Base-by-base conservation (phyloP, 2,888 invertebrate genomes). In the Eumerus sabulonum region DNA sequence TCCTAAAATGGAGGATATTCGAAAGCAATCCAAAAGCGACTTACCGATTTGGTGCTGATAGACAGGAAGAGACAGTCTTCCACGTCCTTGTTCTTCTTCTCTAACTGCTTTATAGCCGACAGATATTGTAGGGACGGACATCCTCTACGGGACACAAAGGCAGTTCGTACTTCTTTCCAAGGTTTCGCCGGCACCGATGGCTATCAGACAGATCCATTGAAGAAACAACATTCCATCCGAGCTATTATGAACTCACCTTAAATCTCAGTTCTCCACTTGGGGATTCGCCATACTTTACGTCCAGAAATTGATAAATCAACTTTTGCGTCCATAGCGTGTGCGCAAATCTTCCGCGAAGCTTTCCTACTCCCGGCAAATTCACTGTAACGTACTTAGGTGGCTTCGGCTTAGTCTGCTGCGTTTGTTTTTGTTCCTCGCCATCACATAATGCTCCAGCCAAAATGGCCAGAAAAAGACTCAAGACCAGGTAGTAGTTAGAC, bases 21-120 rank as follows among this genome's bases (percentile, higher is more conserved):
- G 11, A 40, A n/a, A 40, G 11, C 3, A n/a, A n/a, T n/a, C 9
- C 3, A 40, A 9, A 5, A 40, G 2, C 40, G 11, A 83, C 85
- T 67, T 82, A 88, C 88, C 82, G 85, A 84, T 82, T 86, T 87
- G 0, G 88, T 85, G 71, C 76, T 87, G 17, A 88, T 73, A 0
- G 85, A 84, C 5, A 88, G 83, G 13, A 84, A 84, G 27, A 88
- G 77, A 48, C 88, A 88, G 64, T 88, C 86, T 74, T 88, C 89
- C 0, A 87, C 76, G 71, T 88, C 85, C 1, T 76, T 62, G 9
- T 85, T 84, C 1, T 84, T 82, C 17, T 84, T 83, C 35, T 85
- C 84, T 3, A 51, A 51, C 13, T 84, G 45, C 17, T 84, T 82
- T 11, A 85, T 82, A 18, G 81, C 77, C 0, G 76, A 14, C 17